Evolutionary conservation across 1,140 invertebrate genomes (phyloP).

Genomic region (Hylyphantes graminicola): DNA sequence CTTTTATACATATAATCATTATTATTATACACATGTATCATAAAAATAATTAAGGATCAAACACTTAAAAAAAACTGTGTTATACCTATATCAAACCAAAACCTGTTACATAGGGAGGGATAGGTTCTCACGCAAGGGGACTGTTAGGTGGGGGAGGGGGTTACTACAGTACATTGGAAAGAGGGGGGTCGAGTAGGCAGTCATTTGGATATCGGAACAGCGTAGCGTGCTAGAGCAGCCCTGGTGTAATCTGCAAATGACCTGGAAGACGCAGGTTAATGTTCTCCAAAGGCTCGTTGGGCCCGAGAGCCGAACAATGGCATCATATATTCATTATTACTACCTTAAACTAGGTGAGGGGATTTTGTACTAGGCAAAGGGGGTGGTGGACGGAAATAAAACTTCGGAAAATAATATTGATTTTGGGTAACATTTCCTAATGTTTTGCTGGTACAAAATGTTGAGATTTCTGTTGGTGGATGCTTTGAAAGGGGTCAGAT

Average conservation of each 20-base stretch:
- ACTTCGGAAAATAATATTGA: too few species aligned
- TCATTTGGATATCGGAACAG: slow-evolving; percentile 44
- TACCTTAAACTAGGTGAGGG: slow-evolving; percentile 15
- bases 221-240: slow-evolving; percentile 23
- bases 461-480: too few species aligned
- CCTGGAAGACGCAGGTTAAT: slow-evolving; percentile 58
- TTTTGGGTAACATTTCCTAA: too few species aligned
- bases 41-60: too few species aligned
- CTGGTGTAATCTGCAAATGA: slow-evolving; percentile 56
- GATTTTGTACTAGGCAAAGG: neutral
- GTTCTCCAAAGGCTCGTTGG: slow-evolving; percentile 49
- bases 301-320: slow-evolving; percentile 37
- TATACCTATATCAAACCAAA: too few species aligned
- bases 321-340: slow-evolving; percentile 59
- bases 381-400: too few species aligned
- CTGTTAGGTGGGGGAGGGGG: slow-evolving; percentile 7
- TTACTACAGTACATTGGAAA: neutral
- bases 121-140: slow-evolving; percentile 17
- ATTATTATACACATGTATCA: too few species aligned
- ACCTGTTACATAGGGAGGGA: too few species aligned
- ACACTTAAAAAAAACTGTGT: too few species aligned
- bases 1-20: too few species aligned
- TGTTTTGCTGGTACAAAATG: too few species aligned
- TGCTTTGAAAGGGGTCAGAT: too few species aligned
- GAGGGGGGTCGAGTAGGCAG: slow-evolving; percentile 22